A percentile compares a stretch with the other conserved stretches of the same genome.
Conservation (phyloP, 2,888 invertebrate genomes). For the Osmoderma eremita region DNA sequence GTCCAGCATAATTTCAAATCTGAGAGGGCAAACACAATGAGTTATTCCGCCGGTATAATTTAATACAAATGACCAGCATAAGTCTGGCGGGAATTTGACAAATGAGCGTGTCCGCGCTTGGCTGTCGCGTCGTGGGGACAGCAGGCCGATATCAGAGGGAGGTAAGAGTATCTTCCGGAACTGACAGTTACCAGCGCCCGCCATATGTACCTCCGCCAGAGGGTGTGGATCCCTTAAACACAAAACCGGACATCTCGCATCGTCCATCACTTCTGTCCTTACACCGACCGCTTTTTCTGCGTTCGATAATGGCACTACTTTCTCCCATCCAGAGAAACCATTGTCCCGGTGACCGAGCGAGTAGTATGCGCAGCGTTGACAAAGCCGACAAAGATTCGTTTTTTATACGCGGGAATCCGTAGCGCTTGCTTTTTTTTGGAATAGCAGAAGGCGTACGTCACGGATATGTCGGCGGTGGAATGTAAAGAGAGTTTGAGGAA, state of each 20-base stretch:
- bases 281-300: constrained; percentile 20
- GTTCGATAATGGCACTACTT: constrained; percentile 23
- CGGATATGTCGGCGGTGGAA: constrained; percentile 25
- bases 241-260: constrained; percentile 33
- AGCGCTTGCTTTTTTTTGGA: not conserved
- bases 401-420: constrained; percentile 5
- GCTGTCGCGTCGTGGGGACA: not conserved
- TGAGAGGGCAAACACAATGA: constrained; percentile 22
- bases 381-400: constrained; percentile 16
- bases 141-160: constrained; percentile 12
- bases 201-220: constrained; percentile 19
- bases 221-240: constrained; percentile 16
- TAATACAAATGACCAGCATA: constrained; percentile 38
- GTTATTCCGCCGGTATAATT: constrained; percentile 20
- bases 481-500: constrained; percentile 19
- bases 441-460: constrained; percentile 8
- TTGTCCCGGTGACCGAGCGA: constrained; percentile 5
- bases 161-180: constrained; percentile 16
- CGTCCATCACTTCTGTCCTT: constrained; percentile 33
- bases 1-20: constrained; percentile 4
- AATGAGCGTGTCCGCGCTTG: constrained; percentile 28
- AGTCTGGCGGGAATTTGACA: constrained; percentile 32
- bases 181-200: constrained; percentile 28
- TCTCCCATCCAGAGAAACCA: not conserved
- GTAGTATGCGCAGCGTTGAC: not conserved